Percentiles rank a stretch among this genome's conserved stretches.
Conservation (phyloP, 1,140 invertebrate species). For the Samia ricini region DNA sequence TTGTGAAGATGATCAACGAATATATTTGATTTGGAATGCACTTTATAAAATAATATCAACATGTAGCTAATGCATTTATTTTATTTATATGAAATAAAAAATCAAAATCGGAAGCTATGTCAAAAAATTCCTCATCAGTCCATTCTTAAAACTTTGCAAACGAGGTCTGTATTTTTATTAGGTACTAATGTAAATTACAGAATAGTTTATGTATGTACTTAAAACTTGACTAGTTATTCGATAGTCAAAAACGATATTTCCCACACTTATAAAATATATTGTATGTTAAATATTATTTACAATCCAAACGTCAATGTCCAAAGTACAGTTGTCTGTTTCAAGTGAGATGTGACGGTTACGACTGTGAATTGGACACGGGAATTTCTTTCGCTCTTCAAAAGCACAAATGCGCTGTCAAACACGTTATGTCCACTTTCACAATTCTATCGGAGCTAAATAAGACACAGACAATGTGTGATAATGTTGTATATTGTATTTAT, state of each 20-base stretch:
- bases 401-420: slow-evolving; percentile 14
- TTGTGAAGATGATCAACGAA: too few species aligned
- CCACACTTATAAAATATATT: slow-evolving; percentile 1
- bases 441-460: slow-evolving; percentile 5
- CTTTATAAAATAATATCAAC: too few species aligned
- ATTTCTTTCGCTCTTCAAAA: slow-evolving; percentile 29
- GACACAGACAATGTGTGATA: not conserved
- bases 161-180: not conserved
- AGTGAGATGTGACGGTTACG: slow-evolving; percentile 8
- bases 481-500: not conserved
- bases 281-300: slow-evolving; percentile 1
- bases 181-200: not conserved
- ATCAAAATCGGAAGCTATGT: too few species aligned
- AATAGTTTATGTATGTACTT: not conserved
- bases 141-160: too few species aligned
- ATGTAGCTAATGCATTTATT: too few species aligned
- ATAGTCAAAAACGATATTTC: not conserved
- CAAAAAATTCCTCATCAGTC: too few species aligned
- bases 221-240: not conserved
- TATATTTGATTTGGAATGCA: too few species aligned
- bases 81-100: too few species aligned
- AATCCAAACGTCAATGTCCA: slow-evolving; percentile 5
- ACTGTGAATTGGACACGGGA: slow-evolving; percentile 28
- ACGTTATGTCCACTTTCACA: slow-evolving; percentile 24
- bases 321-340: slow-evolving; percentile 1